Evolutionary conservation across 1,140 invertebrate genomes (phyloP).

Genomic region (Drosophila sproati): DNA sequence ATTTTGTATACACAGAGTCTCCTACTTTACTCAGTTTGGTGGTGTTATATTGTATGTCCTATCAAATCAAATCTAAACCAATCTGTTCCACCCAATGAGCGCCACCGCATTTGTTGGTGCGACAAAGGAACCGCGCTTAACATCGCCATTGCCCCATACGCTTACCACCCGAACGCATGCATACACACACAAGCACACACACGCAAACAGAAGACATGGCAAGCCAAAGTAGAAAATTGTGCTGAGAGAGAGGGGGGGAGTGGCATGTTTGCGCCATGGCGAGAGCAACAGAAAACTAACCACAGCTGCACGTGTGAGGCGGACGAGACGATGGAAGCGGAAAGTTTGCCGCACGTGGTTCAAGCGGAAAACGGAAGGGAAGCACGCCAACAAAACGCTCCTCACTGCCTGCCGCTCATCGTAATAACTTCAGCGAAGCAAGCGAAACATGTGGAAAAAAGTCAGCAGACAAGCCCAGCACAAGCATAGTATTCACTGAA

Average conservation of each 20-base stretch:
- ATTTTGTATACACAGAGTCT: slow-evolving; percentile 3
- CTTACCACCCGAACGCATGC: slow-evolving; percentile 6
- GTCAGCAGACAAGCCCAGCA: slow-evolving; percentile 37
- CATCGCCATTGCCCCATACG: slow-evolving; percentile 19
- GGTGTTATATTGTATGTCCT: slow-evolving; percentile 18
- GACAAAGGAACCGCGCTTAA: slow-evolving; percentile 59
- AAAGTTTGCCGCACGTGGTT: slow-evolving; percentile 61
- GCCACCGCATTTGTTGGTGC: slow-evolving; percentile 59
- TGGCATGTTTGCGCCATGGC: slow-evolving; percentile 12
- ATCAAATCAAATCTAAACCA: slow-evolving; percentile 58
- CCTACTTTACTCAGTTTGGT: background rate
- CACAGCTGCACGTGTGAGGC: slow-evolving; percentile 57
- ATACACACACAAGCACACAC: slow-evolving; percentile 7
- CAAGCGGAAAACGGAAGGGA: slow-evolving; percentile 42
- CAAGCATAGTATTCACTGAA: background rate
- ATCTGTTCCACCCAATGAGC: slow-evolving; percentile 61
- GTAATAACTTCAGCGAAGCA: slow-evolving; percentile 31
- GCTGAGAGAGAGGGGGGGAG: slow-evolving; percentile 12
- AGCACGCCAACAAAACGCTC: slow-evolving; percentile 52
- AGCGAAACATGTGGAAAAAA: slow-evolving; percentile 33
- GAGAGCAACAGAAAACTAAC: slow-evolving; percentile 57
- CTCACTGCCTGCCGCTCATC: slow-evolving; percentile 16
- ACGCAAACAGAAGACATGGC: slow-evolving; percentile 19
- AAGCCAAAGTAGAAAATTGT: slow-evolving; percentile 28
- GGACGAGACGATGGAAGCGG: slow-evolving; percentile 24